Evolutionary conservation across 2,888 invertebrate genomes (phyloP).

Genomic region (Athripsodes cinereus): DNA sequence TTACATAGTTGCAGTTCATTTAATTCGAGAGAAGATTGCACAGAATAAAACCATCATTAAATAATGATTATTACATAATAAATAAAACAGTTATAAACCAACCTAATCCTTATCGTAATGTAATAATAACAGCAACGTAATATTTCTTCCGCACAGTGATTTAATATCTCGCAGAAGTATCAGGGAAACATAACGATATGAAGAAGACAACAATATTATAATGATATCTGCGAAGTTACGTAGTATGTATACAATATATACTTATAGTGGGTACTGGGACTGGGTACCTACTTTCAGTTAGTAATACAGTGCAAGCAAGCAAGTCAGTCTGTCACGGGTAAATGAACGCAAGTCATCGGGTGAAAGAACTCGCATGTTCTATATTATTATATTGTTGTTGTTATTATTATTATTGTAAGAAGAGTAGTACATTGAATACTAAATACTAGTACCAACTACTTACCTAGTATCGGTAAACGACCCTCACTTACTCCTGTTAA

Average conservation of each 20-base stretch:
- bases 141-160: conserved; percentile 10
- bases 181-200: conserved; percentile 14
- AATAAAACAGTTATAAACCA: not conserved
- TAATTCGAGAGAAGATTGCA: too few relatives aligned
- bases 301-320: not conserved
- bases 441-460: too few relatives aligned
- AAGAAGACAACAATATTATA: too few relatives aligned
- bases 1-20: too few relatives aligned
- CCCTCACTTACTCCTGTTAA: conserved; percentile 22
- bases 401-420: too few relatives aligned
- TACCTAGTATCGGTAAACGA: conserved; percentile 30
- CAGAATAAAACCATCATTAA: too few relatives aligned
- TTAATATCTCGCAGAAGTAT: conserved; percentile 7
- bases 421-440: too few relatives aligned
- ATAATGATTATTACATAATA: too few relatives aligned
- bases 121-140: not conserved
- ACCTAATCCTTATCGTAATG: not conserved
- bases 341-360: conserved; percentile 26
- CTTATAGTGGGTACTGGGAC: not conserved
- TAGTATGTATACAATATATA: not conserved
- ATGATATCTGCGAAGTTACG: not conserved
- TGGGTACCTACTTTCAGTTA: not conserved
- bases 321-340: conserved; percentile 21
- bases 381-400: too few relatives aligned
- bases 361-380: conserved; percentile 27